Percentiles rank a stretch among this genome's conserved stretches.
Conservation (phyloP, 1,140 invertebrate genomes). For the Onthophagus taurus region DNA sequence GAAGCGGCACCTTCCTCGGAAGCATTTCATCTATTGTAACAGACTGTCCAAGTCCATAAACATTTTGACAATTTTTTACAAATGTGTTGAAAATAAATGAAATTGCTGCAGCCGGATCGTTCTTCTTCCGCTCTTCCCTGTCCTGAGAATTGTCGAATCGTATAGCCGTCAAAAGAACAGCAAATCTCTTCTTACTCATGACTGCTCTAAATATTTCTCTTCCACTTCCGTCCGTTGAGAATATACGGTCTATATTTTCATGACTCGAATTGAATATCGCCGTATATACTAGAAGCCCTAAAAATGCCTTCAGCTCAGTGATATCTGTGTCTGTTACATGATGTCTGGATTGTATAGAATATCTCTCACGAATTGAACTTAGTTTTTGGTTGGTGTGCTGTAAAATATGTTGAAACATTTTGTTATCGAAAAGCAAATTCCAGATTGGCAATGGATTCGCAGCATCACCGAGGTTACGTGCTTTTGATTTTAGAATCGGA, state of each 20-base stretch:
- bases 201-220: conserved; percentile 24
- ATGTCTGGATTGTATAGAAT: background rate
- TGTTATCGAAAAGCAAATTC: background rate
- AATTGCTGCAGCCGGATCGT: conserved; percentile 6
- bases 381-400: background rate
- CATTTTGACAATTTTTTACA: conserved; percentile 22
- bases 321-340: background rate
- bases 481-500: background rate
- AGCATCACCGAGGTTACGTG: background rate
- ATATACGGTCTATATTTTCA: conserved; percentile 20
- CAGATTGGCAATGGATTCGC: too few relatives aligned
- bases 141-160: conserved; percentile 23
- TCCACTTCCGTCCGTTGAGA: conserved; percentile 28
- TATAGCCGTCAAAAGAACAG: conserved; percentile 19
- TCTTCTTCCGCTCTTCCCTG: background rate
- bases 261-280: conserved; percentile 23
- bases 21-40: conserved; percentile 36
- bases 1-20: conserved; percentile 35
- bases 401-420: background rate
- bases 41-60: conserved; percentile 23
- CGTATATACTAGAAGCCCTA: conserved; percentile 8
- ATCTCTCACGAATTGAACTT: background rate
- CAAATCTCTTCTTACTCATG: conserved; percentile 25
- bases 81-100: conserved; percentile 12
- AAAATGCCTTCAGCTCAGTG: conserved; percentile 8